Base-by-base conservation (phyloP, 1,140 invertebrate species). In the Coenobita brevimanus region DNA sequence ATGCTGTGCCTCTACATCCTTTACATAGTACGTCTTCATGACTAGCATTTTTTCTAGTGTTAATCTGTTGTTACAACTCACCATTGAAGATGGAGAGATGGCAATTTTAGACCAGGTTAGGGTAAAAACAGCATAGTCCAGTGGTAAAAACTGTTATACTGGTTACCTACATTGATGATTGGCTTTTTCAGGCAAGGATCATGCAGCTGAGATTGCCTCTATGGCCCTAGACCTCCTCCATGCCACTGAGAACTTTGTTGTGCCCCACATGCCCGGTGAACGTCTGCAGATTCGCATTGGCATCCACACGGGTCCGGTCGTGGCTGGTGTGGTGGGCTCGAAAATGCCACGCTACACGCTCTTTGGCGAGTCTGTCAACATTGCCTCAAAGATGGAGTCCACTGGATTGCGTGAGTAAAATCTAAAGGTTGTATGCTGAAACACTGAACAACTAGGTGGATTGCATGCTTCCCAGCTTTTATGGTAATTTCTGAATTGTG, bases 291-390 rank as follows among this genome's bases (percentile, higher is more conserved):
- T 97, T 91, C 93, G 96, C 73, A 96, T 96, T 88, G 97, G 96
- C 91, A 92, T 95, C 54, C 96, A 96, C 92, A 97, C 94, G 0
- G 95, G 95, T 1, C 95, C 95, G 0, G 95, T 95, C 17, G 95
- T 96, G 0, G 95, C 94, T 10, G 94, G 94, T 30, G 94, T 94
- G 24, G 94, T 97, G 0, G 97, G 96, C 3, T 95, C 95, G 30
- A 97, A 96, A 91, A 97, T 97, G 96, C 96, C 96, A 3, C 92
- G 96, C 24, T 97, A 97, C 92, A 96, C 95, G 91, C 92, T 96
- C 1, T 97, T 97, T 92, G 96, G 96, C 0, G 97, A 97, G 91
- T 97, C 96, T 0, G 96, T 97, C 13, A 97, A 96, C 91, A 96
- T 96, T 0, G 96, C 96, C 0, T 96, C 95, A 13, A 93, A 96